Evolutionary conservation across 2,797 vertebrate genomes (phyloP).

Genomic region (Coendou prehensilis): DNA sequence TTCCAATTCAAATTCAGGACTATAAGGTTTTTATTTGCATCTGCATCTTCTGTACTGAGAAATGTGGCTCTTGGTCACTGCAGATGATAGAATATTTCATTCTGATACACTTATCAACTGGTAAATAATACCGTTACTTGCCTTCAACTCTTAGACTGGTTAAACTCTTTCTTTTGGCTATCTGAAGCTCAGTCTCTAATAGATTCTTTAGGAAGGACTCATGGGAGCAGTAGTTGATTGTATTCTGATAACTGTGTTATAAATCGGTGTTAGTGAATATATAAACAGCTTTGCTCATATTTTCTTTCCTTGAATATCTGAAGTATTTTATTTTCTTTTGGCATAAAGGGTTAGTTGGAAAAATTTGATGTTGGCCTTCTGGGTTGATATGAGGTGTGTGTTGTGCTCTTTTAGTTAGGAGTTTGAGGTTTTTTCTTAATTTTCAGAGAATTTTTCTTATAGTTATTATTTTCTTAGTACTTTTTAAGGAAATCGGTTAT

Average conservation of each 20-base stretch:
- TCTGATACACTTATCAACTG: background rate
- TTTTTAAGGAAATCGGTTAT: background rate
- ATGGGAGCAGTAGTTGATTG: conserved; percentile 3
- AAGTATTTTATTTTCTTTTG: conserved; percentile 30
- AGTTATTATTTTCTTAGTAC: background rate
- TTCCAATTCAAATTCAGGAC: conserved; percentile 24
- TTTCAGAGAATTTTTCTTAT: background rate
- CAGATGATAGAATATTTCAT: conserved; percentile 12
- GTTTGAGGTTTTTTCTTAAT: conserved; percentile 4
- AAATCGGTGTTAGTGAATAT: background rate
- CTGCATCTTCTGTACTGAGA: background rate
- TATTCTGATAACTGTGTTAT: conserved; percentile 3
- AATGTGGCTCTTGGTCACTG: conserved; percentile 1
- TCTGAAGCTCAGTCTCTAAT: conserved; percentile 16
- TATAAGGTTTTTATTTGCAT: conserved; percentile 17
- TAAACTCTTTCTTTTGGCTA: conserved; percentile 28
- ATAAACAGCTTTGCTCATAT: background rate
- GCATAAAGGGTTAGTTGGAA: conserved; percentile 39
- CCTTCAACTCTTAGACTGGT: background rate
- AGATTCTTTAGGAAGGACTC: conserved; percentile 5
- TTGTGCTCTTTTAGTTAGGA: background rate
- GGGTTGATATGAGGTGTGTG: background rate
- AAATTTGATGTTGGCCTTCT: conserved; percentile 21
- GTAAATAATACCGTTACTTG: conserved; percentile 41
- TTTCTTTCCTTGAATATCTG: conserved; percentile 52